These are phyloP conservation scores for Medauroidea extradentata DNA, from an alignment of 1,140 invertebrate genomes.

Conservation along the genomic window DNA sequence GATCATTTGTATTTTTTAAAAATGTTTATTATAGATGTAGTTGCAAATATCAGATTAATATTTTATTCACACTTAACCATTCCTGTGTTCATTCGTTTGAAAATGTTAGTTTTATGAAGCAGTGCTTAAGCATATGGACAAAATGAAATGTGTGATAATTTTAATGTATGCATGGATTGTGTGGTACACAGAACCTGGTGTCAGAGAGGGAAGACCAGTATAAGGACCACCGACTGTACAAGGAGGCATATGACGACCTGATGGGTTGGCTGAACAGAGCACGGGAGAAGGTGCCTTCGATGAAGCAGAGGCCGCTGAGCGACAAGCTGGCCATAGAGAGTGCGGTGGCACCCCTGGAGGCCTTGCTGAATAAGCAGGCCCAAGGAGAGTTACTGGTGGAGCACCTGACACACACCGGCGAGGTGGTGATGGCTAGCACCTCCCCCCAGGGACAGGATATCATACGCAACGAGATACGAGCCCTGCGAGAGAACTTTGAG, in stretches of 20 bases:
- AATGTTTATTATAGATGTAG: too few relatives aligned
- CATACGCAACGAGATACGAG: conserved; percentile 79
- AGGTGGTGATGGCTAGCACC: conserved; percentile 79
- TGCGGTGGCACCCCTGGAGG: conserved; percentile 78
- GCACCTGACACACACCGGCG: conserved; percentile 76
- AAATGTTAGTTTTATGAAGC: too few relatives aligned
- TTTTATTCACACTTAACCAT: too few relatives aligned
- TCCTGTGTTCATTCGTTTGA: too few relatives aligned
- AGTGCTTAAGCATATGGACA: too few relatives aligned
- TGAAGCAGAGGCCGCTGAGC: conserved; percentile 77
- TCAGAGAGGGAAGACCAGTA: conserved; percentile 79
- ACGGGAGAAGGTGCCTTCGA: conserved; percentile 80
- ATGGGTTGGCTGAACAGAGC: conserved; percentile 78
- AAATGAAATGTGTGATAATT: too few relatives aligned
- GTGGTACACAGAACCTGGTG: conserved; percentile 57
- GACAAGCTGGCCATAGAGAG: conserved; percentile 86
- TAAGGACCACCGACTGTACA: conserved; percentile 80
- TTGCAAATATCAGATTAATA: too few relatives aligned
- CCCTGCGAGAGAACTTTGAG: conserved; percentile 78
- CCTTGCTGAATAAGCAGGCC: conserved; percentile 81
- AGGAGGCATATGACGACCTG: conserved; percentile 84
- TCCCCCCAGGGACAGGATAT: conserved; percentile 71
- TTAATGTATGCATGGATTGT: conserved; percentile 1
- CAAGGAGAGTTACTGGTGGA: conserved; percentile 85
- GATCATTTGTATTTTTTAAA: too few relatives aligned